These are phyloP conservation scores for Ichneumoninae sp. DNA, from an alignment of 2,888 invertebrate genomes.

Conservation along the genomic window DNA sequence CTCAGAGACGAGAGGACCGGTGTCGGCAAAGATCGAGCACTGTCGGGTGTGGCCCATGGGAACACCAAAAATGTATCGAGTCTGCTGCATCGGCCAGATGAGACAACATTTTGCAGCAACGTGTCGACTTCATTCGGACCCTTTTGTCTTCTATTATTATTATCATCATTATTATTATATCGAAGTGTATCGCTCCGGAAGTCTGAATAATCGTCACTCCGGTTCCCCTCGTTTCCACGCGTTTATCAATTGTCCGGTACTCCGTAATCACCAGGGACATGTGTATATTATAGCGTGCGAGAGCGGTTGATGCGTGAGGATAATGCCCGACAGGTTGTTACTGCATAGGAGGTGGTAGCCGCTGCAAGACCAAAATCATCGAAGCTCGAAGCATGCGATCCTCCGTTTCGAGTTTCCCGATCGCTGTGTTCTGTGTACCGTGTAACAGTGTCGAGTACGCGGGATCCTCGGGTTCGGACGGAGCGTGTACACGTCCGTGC, in stretches of 20 bases:
- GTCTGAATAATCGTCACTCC: not conserved
- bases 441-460: not conserved
- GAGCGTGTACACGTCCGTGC: not conserved
- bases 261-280: not conserved
- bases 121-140: no score
- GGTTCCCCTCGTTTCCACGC: slow-evolving; percentile 10
- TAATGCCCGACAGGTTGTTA: slow-evolving; percentile 9
- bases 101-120: no score
- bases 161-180: not conserved
- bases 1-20: not conserved
- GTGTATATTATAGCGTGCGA: not conserved
- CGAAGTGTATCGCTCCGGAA: not conserved
- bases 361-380: not conserved
- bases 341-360: not conserved
- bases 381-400: slow-evolving; percentile 19
- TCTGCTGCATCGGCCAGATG: no score
- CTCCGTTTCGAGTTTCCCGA: not conserved
- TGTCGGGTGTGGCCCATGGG: not conserved
- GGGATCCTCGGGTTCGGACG: not conserved
- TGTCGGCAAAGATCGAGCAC: not conserved
- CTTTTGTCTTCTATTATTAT: no score
- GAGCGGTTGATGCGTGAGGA: slow-evolving; percentile 10
- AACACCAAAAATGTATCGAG: no score
- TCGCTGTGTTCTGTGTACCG: not conserved
- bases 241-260: slow-evolving; percentile 2